Percentiles rank a stretch among this genome's conserved stretches.
These are phyloP conservation scores for Stenopsyche tienmushanensis DNA, from an alignment of 1,140 invertebrate genomes.

Conservation along the genomic window DNA sequence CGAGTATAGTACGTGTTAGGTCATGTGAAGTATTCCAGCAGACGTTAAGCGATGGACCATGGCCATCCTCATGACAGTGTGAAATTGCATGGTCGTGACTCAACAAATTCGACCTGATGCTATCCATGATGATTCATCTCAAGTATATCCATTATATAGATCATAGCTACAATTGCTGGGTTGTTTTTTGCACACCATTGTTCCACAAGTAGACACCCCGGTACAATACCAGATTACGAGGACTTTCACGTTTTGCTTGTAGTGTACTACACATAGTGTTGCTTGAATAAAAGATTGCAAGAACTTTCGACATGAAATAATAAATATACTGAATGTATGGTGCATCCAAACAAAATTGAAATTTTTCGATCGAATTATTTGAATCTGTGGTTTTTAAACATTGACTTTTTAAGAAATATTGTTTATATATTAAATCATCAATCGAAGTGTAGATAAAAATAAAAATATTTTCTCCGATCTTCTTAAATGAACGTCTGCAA, in stretches of 20 bases:
- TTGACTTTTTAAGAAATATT: background rate
- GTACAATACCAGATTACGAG: background rate
- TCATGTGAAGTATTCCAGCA: slow-evolving; percentile 19
- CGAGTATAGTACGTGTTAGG: slow-evolving; percentile 3
- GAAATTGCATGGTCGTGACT: slow-evolving; percentile 23
- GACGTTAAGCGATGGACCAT: slow-evolving; percentile 27
- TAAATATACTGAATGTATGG: background rate
- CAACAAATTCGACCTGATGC: slow-evolving; percentile 7
- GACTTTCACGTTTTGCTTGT: background rate
- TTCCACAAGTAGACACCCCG: background rate
- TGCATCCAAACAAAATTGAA: background rate
- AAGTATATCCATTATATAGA: background rate
- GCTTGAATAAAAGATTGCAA: background rate
- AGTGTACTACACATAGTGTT: too few species aligned
- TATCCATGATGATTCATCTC: slow-evolving; percentile 3
- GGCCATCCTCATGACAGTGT: slow-evolving; percentile 26
- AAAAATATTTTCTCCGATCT: background rate
- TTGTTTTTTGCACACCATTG: background rate
- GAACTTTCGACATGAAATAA: background rate
- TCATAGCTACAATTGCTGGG: background rate
- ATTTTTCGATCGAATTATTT: background rate
- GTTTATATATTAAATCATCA: background rate
- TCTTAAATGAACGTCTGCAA: background rate
- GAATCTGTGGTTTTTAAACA: background rate
- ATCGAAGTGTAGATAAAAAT: background rate